Evolutionary conservation across 2,888 invertebrate species (phyloP), one percentile per base, ranked within the genome.

Genomic region (Himalopsyche anomala): DNA sequence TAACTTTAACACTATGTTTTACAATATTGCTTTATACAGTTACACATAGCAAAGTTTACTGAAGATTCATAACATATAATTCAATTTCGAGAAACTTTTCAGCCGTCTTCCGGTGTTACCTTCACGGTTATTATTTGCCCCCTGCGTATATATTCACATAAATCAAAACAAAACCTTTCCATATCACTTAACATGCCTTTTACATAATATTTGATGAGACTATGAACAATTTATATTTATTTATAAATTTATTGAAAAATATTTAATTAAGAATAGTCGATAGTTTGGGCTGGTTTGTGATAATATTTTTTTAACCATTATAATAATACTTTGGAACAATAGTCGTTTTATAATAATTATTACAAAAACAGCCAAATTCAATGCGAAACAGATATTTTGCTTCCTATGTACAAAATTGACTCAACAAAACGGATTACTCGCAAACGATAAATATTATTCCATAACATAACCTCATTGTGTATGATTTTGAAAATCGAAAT

Each of bases 181-280:
- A 62, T 62, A 62, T 62, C 62, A 62, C 62, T 62, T 80, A 40
- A 80, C 80, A 80, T 80, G 42, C 80, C 80, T 80, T 62, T 80
- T 80, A 80, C 80, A 80, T 80, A 80, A 80, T 42, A 80, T 42
- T 40, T 80, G 80, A 80, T 80, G 62, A 62, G 62, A 62, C 62
- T 62, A 62, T 62, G 80, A 80, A 80, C 80, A 80, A 80, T 40
- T 80, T 42, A 40, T 80, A 80, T 80, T 80, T 80, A 80, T 80
- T 80, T 80, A 80, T 80, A 80, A 80, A 40, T 80, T 80, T 80
- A 80, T 80, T 80, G 80, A 80, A 80, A 80, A 80, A 80, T 80
- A 80, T 80, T 80, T 80, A 80, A 80, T 80, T 80, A 80, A 62
- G 62, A 62, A 80, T 80, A 80, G 80, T 80, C 80, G 80, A 80